Evolutionary conservation across 2,888 invertebrate genomes (phyloP), one percentile per base, ranked within the genome.

Genomic region (Andricus curvator): DNA sequence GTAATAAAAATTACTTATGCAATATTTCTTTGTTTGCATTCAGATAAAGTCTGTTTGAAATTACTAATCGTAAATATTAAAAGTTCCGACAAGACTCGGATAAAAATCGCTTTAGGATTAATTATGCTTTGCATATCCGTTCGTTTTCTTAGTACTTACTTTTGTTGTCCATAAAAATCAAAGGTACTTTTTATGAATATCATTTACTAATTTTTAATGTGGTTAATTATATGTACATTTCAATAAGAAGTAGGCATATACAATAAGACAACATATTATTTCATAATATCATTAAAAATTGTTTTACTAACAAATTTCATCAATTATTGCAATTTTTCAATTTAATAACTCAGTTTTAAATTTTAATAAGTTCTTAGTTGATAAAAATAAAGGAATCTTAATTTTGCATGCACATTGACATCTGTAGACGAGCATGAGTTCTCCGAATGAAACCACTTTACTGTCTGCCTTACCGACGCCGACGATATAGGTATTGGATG

Each of bases 321-420:
- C 1, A 48, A 48, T 48, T 17, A 48, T 48, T 15, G 13, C 3
- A 44, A 17, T 17, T 48, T 17, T 48, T 48, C 5, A 17, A 17
- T 13, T 48, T 17, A 48, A 0, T 48, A 48, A 17, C 5, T 17
- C 5, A 17, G 17, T 17, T 48, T 2, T 1, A 17, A 48, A 48
- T 48, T 1, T 48, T 4, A 48, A 17, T 48, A 1, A 60, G 60
- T 22, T 60, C 11, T 60, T 60, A 60, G 11, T n/a, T 4, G 22
- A 22, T 60, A 4, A 60, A 29, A 64, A 25, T 25, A 29, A 64
- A 64, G 22, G 64, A 64, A 64, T 25, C 25, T 64, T 25, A 64
- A 8, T 29, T 64, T 29, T 64, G 64, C 5, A 64, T 64, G 64
- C 64, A 64, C 64, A 64, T 64, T 64, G 64, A 29, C 64, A 64